A percentile compares a stretch with the other conserved stretches of the same genome.
Evolutionary conservation across 2,113 vertebrate species (phyloP).

Genomic region (Lepus timidus): DNA sequence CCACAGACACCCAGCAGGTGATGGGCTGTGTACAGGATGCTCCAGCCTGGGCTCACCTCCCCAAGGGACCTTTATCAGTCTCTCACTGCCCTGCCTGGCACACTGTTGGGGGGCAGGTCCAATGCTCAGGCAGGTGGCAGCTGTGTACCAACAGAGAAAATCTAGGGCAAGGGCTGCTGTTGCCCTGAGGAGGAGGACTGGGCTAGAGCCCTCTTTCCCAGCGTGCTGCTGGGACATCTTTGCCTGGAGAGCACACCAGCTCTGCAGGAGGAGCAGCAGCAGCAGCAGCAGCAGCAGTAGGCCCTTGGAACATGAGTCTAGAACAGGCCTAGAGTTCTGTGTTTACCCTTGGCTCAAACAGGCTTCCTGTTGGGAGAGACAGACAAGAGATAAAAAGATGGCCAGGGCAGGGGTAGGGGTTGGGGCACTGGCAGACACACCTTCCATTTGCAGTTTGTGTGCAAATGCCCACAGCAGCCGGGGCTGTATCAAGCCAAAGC

Average conservation of each 20-base stretch:
- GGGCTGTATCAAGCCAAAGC: no score
- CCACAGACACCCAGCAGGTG: background rate
- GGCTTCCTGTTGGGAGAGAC: background rate
- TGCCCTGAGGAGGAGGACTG: background rate
- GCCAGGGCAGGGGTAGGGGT: background rate
- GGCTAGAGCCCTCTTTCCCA: background rate
- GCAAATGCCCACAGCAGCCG: no score
- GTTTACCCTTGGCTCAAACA: background rate
- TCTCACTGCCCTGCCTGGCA: background rate
- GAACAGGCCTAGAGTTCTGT: background rate
- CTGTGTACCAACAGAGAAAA: background rate
- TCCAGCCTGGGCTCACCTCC: background rate
- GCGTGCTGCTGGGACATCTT: background rate
- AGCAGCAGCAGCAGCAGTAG: background rate
- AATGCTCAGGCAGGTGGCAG: background rate
- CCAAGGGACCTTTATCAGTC: background rate
- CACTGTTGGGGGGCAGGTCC: background rate
- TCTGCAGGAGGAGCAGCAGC: background rate
- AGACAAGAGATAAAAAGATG: no score
- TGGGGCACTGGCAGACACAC: background rate
- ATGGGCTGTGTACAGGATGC: background rate
- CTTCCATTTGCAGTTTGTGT: no score
- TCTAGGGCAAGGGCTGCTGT: background rate
- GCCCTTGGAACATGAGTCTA: background rate
- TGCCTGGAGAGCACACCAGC: background rate